Base-by-base conservation (phyloP, 2,113 vertebrate genomes). In the Limnothrissa miodon region DNA sequence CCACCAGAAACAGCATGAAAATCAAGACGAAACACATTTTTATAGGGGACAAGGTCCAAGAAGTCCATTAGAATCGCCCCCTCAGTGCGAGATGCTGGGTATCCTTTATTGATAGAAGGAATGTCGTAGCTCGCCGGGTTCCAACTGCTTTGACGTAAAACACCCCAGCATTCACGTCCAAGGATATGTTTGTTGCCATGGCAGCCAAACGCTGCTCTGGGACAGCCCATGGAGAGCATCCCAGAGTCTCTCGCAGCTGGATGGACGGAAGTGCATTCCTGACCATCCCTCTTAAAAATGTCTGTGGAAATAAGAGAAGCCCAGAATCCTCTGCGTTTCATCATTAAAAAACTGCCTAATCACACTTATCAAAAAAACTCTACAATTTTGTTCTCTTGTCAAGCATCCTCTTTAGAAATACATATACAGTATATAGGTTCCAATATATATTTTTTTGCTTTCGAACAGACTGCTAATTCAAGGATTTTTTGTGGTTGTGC, bases 181-280 rank as follows among this genome's bases (percentile, higher is more conserved):
- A 86, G 78, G 85, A 86, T 70, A 84, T 70, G 87, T 86, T 86
- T 84, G 83, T 86, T 86, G 66, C 81, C 70, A 81, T 78, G 53
- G 85, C n/a, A 80, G 80, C 87, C 83, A 86, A 88, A 86, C 81
- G 83, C 66, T 84, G 84, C 81, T 83, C 78, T 84, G 81, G 79
- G 87, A 86, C 83, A 84, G 82, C 59, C 70, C n/a, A 48, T 80
- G 81, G 81, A 84, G 78, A 17, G 83, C 59, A 66, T 85, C 83
- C 83, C 84, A 87, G 83, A 78, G 33, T 84, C 85, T 33, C 83
- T 81, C 83, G 51, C 42, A 78, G 45, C 79, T 83, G 82, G 53
- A 56, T 42, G 80, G 74, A 83, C 81, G 78, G 74, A 82, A 82
- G 25, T 48, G 39, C 44, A 83, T 83, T 83, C 81, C 51, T 85